Percentiles rank a stretch among this genome's conserved stretches.
Evolutionary conservation across 2,797 vertebrate genomes (phyloP).

Genomic region (Phrynocephalus guinanensis): DNA sequence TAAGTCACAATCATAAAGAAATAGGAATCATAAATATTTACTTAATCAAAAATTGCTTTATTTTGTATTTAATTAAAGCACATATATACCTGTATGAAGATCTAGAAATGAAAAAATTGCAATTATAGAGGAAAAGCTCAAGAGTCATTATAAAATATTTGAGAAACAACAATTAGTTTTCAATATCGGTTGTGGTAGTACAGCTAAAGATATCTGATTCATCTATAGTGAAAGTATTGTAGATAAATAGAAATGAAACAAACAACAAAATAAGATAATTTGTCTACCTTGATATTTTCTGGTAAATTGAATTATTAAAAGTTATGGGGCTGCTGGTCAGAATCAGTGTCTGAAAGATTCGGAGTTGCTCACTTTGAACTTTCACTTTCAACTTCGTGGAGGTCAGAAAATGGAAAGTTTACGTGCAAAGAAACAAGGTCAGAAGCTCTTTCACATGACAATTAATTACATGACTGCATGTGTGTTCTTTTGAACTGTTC

Average conservation of each 20-base stretch:
- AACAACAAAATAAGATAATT: too few relatives aligned
- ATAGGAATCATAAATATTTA: neutral
- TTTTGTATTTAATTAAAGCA: neutral
- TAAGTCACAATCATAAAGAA: too few relatives aligned
- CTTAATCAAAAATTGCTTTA: neutral
- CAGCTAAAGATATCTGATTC: too few relatives aligned
- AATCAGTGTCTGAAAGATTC: neutral
- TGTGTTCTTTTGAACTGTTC: neutral
- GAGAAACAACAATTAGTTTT: neutral
- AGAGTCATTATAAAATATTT: neutral
- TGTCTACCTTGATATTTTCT: too few relatives aligned
- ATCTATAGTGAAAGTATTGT: too few relatives aligned
- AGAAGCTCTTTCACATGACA: neutral
- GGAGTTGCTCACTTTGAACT: constrained; percentile 1
- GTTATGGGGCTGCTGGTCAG: neutral
- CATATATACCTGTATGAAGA: neutral
- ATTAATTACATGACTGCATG: neutral
- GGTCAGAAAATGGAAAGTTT: neutral
- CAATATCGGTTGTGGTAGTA: too few relatives aligned
- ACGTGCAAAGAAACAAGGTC: neutral
- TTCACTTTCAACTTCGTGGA: neutral
- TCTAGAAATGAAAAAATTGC: neutral
- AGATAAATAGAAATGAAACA: neutral
- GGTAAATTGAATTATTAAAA: too few relatives aligned
- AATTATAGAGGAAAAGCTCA: neutral